These are phyloP conservation scores for Hydrophis major DNA, from an alignment of 2,797 vertebrate species.

Conservation along the genomic window DNA sequence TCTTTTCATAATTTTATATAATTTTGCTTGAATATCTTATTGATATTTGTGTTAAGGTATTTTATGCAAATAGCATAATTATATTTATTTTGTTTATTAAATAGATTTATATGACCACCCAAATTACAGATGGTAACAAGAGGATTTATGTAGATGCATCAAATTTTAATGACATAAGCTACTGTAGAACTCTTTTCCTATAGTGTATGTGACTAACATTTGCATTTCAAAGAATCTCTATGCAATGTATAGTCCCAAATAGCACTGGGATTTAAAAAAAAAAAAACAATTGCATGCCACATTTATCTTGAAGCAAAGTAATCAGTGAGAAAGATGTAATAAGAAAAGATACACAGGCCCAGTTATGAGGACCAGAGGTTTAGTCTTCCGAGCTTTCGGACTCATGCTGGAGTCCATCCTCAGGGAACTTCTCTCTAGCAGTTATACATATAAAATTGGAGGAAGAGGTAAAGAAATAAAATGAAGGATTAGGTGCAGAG, in stretches of 20 bases:
- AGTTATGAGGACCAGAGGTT: background rate
- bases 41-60: background rate
- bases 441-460: no score
- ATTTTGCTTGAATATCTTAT: background rate
- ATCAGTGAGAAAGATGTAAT: background rate
- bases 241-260: background rate
- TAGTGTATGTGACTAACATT: background rate
- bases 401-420: background rate
- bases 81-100: background rate
- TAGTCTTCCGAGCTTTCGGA: background rate
- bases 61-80: background rate
- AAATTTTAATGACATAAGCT: background rate
- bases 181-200: no score
- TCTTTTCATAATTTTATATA: background rate
- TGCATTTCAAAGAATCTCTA: background rate
- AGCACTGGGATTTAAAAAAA: background rate
- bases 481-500: background rate
- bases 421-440: background rate
- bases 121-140: background rate
- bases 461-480: background rate
- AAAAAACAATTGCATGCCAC: background rate
- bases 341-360: background rate
- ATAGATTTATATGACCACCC: background rate
- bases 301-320: background rate
- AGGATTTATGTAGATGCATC: background rate